phyloP scores from a whole-genome alignment of 2,888 invertebrate genomes.

The Orthosia gracilis region DNA sequence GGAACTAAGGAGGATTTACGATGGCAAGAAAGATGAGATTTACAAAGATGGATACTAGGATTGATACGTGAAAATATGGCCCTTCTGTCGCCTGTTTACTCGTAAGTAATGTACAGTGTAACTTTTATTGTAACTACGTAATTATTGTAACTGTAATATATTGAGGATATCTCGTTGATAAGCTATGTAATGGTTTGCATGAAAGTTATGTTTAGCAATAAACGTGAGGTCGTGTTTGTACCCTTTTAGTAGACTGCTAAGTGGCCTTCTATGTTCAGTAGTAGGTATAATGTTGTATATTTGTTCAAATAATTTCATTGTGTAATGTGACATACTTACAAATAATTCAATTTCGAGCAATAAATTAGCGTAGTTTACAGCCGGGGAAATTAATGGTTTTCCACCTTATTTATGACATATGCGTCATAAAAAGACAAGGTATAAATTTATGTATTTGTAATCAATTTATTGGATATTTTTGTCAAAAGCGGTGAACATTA shows the following conservation, averaged over 20 bases:
- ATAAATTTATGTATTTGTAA: background rate
- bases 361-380: slow-evolving; percentile 12
- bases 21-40: slow-evolving; percentile 66
- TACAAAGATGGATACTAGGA: slow-evolving; percentile 61
- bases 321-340: slow-evolving; percentile 20
- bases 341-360: slow-evolving; percentile 22
- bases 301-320: slow-evolving; percentile 28
- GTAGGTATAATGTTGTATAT: slow-evolving; percentile 20
- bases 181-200: slow-evolving; percentile 31
- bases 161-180: slow-evolving; percentile 35
- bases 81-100: slow-evolving; percentile 49
- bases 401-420: background rate
- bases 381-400: background rate
- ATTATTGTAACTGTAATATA: slow-evolving; percentile 44
- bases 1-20: slow-evolving; percentile 70
- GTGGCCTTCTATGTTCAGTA: slow-evolving; percentile 38
- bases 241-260: slow-evolving; percentile 27
- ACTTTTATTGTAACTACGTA: slow-evolving; percentile 40
- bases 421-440: background rate
- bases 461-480: background rate
- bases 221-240: slow-evolving; percentile 38
- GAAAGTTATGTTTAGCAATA: slow-evolving; percentile 35
- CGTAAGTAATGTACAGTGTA: slow-evolving; percentile 47
- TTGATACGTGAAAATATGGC: slow-evolving; percentile 47
- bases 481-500: background rate